Evolutionary conservation across 1,140 invertebrate species (phyloP).

Genomic region (Drosophila lowei): DNA sequence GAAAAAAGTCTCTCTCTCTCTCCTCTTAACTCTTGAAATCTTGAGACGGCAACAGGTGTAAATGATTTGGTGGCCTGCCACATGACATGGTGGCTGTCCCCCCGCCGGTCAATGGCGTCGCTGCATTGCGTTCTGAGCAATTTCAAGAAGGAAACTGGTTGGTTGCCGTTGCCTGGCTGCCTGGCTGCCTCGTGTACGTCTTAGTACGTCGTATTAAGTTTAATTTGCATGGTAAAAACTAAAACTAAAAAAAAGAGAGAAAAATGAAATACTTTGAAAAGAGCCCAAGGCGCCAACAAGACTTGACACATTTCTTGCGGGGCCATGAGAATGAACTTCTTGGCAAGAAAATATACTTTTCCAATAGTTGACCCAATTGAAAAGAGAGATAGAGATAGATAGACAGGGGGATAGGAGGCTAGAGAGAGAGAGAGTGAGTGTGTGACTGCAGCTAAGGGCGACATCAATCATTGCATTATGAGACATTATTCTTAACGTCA

Average conservation of each 20-base stretch:
- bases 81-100: slow-evolving; percentile 4
- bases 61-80: slow-evolving; percentile 56
- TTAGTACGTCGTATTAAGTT: slow-evolving; percentile 61
- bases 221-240: slow-evolving; percentile 64
- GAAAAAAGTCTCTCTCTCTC: not conserved
- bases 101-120: slow-evolving; percentile 25
- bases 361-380: slow-evolving; percentile 70
- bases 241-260: slow-evolving; percentile 10
- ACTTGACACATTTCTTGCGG: slow-evolving; percentile 69
- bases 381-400: not conserved
- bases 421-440: slow-evolving; percentile 2
- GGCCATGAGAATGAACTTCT: slow-evolving; percentile 48
- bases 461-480: slow-evolving; percentile 71
- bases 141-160: slow-evolving; percentile 36
- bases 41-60: slow-evolving; percentile 51
- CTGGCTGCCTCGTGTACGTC: slow-evolving; percentile 8
- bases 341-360: slow-evolving; percentile 29
- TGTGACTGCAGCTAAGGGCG: slow-evolving; percentile 36
- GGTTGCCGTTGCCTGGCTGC: slow-evolving; percentile 56
- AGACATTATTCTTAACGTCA: slow-evolving; percentile 60
- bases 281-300: slow-evolving; percentile 41
- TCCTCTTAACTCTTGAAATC: slow-evolving; percentile 27
- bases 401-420: not conserved
- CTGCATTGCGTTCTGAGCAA: slow-evolving; percentile 49
- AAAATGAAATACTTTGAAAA: slow-evolving; percentile 36